Evolutionary conservation across 2,888 invertebrate genomes (phyloP).

Genomic region (Xylocampa areola): DNA sequence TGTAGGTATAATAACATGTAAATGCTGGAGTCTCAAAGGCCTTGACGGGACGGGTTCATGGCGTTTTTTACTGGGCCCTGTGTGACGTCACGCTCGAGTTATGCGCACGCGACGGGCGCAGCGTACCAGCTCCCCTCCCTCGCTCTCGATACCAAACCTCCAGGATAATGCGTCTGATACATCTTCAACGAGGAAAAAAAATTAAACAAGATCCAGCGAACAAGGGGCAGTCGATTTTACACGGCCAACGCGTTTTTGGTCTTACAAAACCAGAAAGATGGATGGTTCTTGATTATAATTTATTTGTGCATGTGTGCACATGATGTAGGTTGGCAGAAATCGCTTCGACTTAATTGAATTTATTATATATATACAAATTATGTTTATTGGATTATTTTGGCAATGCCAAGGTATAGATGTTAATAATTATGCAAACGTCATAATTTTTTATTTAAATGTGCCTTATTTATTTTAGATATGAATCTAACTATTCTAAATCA

Average conservation of each 20-base stretch:
- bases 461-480: no score
- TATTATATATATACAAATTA: conserved; percentile 10
- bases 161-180: conserved; percentile 86
- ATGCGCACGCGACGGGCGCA: conserved; percentile 80
- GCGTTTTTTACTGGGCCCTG: conserved; percentile 81
- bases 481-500: no score
- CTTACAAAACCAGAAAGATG: conserved; percentile 76
- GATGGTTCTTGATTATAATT: conserved; percentile 72
- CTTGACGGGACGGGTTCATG: conserved; percentile 85
- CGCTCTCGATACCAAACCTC: conserved; percentile 78
- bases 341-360: conserved; percentile 39
- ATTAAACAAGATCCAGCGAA: conserved; percentile 77
- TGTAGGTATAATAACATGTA: conserved; percentile 72
- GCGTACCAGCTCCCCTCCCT: conserved; percentile 51
- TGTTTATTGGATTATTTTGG: conserved; percentile 7
- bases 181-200: conserved; percentile 85
- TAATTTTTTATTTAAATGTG: no score
- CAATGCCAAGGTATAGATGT: no score
- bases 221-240: conserved; percentile 82
- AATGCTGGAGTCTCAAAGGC: conserved; percentile 79
- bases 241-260: conserved; percentile 77
- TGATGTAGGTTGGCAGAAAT: conserved; percentile 34
- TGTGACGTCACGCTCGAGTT: conserved; percentile 85
- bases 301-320: conserved; percentile 56
- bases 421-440: no score